phyloP scores from a whole-genome alignment of 2,797 vertebrate genomes.

The Sorex maritimensis region DNA sequence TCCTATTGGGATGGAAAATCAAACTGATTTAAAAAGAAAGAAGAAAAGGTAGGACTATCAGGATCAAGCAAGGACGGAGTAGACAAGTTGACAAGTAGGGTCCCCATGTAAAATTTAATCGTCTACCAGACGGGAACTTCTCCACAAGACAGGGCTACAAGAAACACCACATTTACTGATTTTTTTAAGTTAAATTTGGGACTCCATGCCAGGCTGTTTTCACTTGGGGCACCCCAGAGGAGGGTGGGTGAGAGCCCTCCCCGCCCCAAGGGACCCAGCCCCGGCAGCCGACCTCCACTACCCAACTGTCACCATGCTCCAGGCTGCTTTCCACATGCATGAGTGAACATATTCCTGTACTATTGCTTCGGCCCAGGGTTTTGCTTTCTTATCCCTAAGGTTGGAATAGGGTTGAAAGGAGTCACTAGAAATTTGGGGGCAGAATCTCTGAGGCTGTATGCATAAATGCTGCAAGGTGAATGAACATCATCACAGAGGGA shows the following conservation, averaged over 20 bases:
- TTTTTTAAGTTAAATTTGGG: conserved; percentile 65
- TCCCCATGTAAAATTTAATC: background rate
- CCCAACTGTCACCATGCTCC: too few relatives aligned
- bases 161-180: conserved; percentile 53
- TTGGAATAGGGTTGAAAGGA: background rate
- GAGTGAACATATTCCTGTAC: too few relatives aligned
- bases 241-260: too few relatives aligned
- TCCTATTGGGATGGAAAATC: conserved; percentile 50
- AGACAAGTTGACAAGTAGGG: background rate
- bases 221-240: too few relatives aligned
- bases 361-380: background rate
- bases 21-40: conserved; percentile 57
- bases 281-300: too few relatives aligned
- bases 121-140: background rate
- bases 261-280: too few relatives aligned
- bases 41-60: background rate
- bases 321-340: too few relatives aligned
- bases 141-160: conserved; percentile 24
- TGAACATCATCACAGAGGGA: background rate
- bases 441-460: conserved; percentile 35
- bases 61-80: background rate
- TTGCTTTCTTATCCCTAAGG: background rate
- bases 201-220: too few relatives aligned
- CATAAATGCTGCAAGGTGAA: background rate
- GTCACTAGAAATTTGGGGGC: background rate